Evolutionary conservation across 2,888 invertebrate species (phyloP).

Genomic region (Drosophila histrio): DNA sequence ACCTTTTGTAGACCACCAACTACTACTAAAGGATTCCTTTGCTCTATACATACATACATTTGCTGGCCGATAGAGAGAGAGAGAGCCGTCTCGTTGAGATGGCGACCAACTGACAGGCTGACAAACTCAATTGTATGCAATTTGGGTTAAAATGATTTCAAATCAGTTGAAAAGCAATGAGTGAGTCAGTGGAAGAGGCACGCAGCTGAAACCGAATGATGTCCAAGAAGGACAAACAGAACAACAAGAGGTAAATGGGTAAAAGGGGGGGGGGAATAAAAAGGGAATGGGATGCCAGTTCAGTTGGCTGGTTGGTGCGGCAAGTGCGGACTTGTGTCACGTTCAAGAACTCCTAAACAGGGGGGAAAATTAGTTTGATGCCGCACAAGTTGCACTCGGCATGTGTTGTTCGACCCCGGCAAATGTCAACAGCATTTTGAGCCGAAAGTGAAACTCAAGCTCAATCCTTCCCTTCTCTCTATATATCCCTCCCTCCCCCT

Average conservation of each 20-base stretch:
- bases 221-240: slow-evolving; percentile 1
- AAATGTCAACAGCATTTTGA: slow-evolving; percentile 72
- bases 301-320: slow-evolving; percentile 50
- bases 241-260: background rate
- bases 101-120: slow-evolving; percentile 27
- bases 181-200: background rate
- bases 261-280: background rate
- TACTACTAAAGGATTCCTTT: background rate
- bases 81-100: background rate
- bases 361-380: slow-evolving; percentile 78
- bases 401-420: slow-evolving; percentile 17
- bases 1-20: background rate
- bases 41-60: background rate
- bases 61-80: background rate
- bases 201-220: background rate
- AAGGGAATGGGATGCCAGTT: background rate
- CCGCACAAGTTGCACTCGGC: slow-evolving; percentile 10
- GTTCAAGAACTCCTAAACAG: slow-evolving; percentile 77
- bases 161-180: slow-evolving; percentile 71
- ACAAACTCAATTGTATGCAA: slow-evolving; percentile 73
- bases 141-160: slow-evolving; percentile 74
- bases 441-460: slow-evolving; percentile 71
- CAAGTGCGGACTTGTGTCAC: slow-evolving; percentile 76
- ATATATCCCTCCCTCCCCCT: background rate
- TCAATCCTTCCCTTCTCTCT: background rate